These are phyloP conservation scores for Lithophane ornitopus DNA, from an alignment of 2,888 invertebrate genomes.

Conservation along the genomic window DNA sequence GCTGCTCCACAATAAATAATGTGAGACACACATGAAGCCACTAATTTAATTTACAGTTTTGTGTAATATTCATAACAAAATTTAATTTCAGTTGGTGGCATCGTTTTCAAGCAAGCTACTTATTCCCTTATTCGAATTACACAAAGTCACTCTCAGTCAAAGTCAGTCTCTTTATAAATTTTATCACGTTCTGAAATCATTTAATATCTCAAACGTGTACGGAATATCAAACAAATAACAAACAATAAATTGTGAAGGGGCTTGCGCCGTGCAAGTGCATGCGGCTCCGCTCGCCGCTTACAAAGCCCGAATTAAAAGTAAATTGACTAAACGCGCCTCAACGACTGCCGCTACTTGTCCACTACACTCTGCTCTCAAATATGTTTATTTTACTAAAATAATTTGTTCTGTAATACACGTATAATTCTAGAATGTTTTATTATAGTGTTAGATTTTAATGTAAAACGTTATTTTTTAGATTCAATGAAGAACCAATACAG, in stretches of 20 bases:
- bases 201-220: conserved; percentile 43
- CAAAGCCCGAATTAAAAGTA: no score
- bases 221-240: conserved; percentile 51
- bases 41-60: not conserved
- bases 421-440: no score
- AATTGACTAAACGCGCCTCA: no score
- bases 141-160: no score
- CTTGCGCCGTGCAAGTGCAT: not conserved
- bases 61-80: not conserved
- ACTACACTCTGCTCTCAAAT: not conserved
- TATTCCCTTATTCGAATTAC: not conserved
- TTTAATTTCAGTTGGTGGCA: not conserved
- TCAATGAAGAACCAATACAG: no score
- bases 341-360: no score
- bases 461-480: no score
- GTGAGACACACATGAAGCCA: not conserved
- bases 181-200: conserved; percentile 37
- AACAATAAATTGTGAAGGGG: conserved; percentile 3
- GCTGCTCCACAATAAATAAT: not conserved
- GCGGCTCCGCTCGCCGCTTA: no score
- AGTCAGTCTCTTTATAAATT: no score
- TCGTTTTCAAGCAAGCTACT: not conserved
- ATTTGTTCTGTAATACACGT: no score
- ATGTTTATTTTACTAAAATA: no score
- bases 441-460: no score